phyloP scores from a whole-genome alignment of 2,113 vertebrate genomes.

The Clupea harengus region DNA sequence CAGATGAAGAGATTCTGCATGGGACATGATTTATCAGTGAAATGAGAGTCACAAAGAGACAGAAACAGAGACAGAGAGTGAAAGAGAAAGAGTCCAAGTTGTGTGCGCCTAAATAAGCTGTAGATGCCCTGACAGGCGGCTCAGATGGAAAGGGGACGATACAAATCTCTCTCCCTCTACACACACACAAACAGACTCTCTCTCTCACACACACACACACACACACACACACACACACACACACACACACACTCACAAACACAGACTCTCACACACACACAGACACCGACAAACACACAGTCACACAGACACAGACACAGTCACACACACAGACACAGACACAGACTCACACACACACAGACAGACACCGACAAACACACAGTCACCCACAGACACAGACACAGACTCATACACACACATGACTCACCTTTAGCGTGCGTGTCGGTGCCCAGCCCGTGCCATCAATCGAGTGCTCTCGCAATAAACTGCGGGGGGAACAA shows the following conservation, averaged over 20 bases:
- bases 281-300: neutral
- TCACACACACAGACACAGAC: neutral
- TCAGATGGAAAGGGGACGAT: neutral
- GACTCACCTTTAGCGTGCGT: slow-evolving; percentile 91
- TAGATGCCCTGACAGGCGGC: neutral
- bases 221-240: slow-evolving; percentile 18
- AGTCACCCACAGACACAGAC: neutral
- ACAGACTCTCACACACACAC: neutral
- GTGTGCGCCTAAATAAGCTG: neutral
- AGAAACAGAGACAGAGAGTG: neutral
- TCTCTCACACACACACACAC: slow-evolving; percentile 34
- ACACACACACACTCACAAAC: neutral
- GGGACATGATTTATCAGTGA: neutral
- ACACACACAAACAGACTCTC: neutral
- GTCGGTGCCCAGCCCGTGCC: slow-evolving; percentile 98
- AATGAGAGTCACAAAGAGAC: neutral
- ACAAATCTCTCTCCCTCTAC: neutral
- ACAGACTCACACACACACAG: slow-evolving; percentile 62
- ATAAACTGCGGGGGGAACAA: slow-evolving; percentile 74
- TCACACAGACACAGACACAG: neutral
- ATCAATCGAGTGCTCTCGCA: slow-evolving; percentile 96
- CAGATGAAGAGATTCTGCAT: neutral
- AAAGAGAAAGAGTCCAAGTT: neutral
- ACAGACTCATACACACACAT: neutral
- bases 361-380: neutral